Evolutionary conservation across 2,888 invertebrate genomes (phyloP), one percentile per base, ranked within the genome.

Genomic region (Aproaerema taeniolella): DNA sequence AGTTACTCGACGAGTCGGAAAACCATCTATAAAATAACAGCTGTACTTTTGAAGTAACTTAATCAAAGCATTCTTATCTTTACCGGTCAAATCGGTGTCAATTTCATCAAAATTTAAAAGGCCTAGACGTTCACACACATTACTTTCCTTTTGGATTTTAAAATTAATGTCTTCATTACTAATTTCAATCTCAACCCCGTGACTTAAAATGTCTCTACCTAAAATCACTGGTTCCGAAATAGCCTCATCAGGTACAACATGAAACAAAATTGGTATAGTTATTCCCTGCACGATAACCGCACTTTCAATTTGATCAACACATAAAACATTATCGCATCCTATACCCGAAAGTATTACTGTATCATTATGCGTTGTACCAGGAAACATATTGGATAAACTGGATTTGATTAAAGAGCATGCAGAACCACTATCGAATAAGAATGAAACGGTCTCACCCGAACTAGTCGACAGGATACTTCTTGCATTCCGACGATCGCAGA

Each of bases 371-470:
- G 25, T 16, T 15, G 34, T 34, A 24, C 34, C 34, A 6, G 34
- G 34, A 9, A 34, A 12, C 20, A 24, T 45, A 11, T 15, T 9
- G 35, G 1, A 5, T 25, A 47, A 42, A 14, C 47, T 46, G 28
- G 47, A 38, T 33, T 44, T 53, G 1, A 54, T 1, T 2, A 53
- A 32, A 4, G 55, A 58, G 24, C 55, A 55, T 16, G 49, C 41
- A 1, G 54, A 52, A 4, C 55, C 55, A 17, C 47, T 52, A 34
- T 52, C 48, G 41, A 52, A 52, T 10, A 49, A 30, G 41, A 49
- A 52, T 33, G 46, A 38, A 16, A 52, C 38, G 7, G 31, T 14
- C 52, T 49, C 46, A 52, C 48, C 52, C 9, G 46, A 41, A 29
- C 46, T 39, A 11, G 52, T 46, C 8, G 1, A 26, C 32, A 50